A percentile compares a stretch with the other conserved stretches of the same genome.
Conservation (phyloP, 1,140 invertebrate genomes). For the Drosophila arawakana region DNA sequence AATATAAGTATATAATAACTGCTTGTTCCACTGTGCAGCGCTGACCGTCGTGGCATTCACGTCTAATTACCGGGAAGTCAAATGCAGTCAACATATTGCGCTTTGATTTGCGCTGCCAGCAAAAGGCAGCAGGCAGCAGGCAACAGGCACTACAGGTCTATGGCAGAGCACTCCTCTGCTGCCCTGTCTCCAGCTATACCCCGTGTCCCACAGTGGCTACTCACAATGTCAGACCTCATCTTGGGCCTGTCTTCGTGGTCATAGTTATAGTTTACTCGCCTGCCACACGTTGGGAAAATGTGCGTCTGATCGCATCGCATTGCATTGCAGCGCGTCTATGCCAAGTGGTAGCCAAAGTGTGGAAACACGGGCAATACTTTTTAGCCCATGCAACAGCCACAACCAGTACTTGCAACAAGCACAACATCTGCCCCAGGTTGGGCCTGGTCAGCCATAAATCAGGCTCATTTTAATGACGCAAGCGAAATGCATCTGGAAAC, state of each 20-base stretch:
- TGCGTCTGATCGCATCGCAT: slow-evolving; percentile 35
- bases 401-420: slow-evolving; percentile 1
- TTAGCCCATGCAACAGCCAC: background rate
- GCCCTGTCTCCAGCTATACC: background rate
- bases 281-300: slow-evolving; percentile 75
- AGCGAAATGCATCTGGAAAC: slow-evolving; percentile 78
- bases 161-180: background rate
- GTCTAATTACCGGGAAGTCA: slow-evolving; percentile 82
- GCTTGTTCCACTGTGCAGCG: slow-evolving; percentile 25
- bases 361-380: slow-evolving; percentile 73
- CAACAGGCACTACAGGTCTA: slow-evolving; percentile 22
- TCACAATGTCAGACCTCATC: slow-evolving; percentile 21
- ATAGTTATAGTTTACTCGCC: slow-evolving; percentile 72
- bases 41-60: slow-evolving; percentile 61
- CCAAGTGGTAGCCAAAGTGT: slow-evolving; percentile 78
- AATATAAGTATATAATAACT: background rate
- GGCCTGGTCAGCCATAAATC: slow-evolving; percentile 66
- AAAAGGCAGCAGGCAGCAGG: slow-evolving; percentile 36
- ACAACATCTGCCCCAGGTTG: slow-evolving; percentile 27
- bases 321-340: slow-evolving; percentile 35
- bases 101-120: slow-evolving; percentile 78
- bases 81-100: slow-evolving; percentile 81
- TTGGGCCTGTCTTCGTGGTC: slow-evolving; percentile 52
- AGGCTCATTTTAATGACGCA: slow-evolving; percentile 82
- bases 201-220: background rate